A percentile compares a stretch with the other conserved stretches of the same genome.
Evolutionary conservation across 2,888 invertebrate genomes (phyloP).

Genomic region (Stenodera caucasica): DNA sequence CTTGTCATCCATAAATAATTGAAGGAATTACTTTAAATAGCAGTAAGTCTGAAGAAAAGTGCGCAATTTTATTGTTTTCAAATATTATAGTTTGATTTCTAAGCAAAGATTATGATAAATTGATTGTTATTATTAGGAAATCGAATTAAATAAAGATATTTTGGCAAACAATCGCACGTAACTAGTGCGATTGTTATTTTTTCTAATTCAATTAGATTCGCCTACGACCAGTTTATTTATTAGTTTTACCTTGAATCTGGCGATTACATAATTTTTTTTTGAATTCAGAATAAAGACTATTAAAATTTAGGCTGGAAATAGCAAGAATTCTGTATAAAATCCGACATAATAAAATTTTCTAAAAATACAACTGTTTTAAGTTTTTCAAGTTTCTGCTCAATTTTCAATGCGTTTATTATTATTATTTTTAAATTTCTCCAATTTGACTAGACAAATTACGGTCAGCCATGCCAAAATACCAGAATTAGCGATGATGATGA

Average conservation of each 20-base stretch:
- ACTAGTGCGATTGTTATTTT: not conserved
- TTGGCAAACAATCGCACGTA: not conserved
- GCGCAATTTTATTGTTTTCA: too few species aligned
- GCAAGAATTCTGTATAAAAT: slow-evolving; percentile 4
- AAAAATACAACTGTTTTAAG: not conserved
- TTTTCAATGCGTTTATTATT: too few species aligned
- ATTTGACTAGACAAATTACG: too few species aligned
- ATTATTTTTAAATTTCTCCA: too few species aligned
- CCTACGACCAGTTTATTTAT: slow-evolving; percentile 13
- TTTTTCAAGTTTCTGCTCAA: not conserved
- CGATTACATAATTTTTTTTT: slow-evolving; percentile 15
- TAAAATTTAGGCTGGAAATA: slow-evolving; percentile 1
- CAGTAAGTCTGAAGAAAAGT: too few species aligned
- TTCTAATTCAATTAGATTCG: not conserved
- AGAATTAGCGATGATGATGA: slow-evolving; percentile 18
- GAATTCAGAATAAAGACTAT: too few species aligned
- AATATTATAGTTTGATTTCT: too few species aligned
- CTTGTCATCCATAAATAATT: too few species aligned
- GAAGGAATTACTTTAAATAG: not conserved
- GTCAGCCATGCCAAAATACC: slow-evolving; percentile 1
- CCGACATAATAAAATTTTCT: not conserved
- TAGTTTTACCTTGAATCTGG: slow-evolving; percentile 24
- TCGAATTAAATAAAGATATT: too few species aligned
- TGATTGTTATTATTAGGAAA: too few species aligned
- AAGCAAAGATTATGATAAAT: too few species aligned